These are phyloP conservation scores for Mesoligia furuncula DNA, from an alignment of 2,888 invertebrate species.

Conservation along the genomic window DNA sequence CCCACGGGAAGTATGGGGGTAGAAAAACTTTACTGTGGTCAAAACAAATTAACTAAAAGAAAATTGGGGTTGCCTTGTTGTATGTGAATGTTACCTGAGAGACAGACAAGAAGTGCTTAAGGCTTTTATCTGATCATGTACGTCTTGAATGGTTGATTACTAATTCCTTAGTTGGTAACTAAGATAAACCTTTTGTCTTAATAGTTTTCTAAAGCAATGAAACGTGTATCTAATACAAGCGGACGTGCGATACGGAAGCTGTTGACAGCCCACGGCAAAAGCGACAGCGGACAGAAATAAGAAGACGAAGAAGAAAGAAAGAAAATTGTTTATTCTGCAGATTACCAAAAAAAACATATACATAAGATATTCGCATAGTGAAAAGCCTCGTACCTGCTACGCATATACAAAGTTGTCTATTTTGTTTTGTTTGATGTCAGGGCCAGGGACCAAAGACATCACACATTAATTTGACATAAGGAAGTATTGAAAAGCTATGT, in stretches of 20 bases:
- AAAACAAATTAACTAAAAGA: not conserved
- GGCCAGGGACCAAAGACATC: too few species aligned
- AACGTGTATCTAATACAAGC: slow-evolving; percentile 34
- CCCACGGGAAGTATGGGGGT: too few species aligned
- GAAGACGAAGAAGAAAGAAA: too few species aligned
- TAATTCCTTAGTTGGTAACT: slow-evolving; percentile 14
- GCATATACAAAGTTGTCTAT: too few species aligned
- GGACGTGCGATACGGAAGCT: slow-evolving; percentile 38
- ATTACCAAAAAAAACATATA: too few species aligned
- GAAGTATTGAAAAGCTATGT: not conserved
- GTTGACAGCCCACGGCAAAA: not conserved
- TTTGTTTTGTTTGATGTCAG: too few species aligned
- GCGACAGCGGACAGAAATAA: slow-evolving; percentile 15
- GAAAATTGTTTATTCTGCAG: too few species aligned
- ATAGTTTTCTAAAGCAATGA: slow-evolving; percentile 26
- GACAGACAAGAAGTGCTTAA: not conserved
- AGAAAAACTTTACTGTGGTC: not conserved
- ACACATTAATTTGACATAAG: not conserved
- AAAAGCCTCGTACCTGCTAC: too few species aligned
- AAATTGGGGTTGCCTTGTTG: not conserved
- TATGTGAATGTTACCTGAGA: not conserved
- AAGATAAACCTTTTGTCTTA: slow-evolving; percentile 23
- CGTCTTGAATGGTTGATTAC: slow-evolving; percentile 30
- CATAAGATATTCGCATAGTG: too few species aligned
- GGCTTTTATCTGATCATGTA: not conserved